Percentiles rank a stretch among this genome's conserved stretches.
phyloP scores from a whole-genome alignment of 2,797 vertebrate species.

The Anguilla megastoma region DNA sequence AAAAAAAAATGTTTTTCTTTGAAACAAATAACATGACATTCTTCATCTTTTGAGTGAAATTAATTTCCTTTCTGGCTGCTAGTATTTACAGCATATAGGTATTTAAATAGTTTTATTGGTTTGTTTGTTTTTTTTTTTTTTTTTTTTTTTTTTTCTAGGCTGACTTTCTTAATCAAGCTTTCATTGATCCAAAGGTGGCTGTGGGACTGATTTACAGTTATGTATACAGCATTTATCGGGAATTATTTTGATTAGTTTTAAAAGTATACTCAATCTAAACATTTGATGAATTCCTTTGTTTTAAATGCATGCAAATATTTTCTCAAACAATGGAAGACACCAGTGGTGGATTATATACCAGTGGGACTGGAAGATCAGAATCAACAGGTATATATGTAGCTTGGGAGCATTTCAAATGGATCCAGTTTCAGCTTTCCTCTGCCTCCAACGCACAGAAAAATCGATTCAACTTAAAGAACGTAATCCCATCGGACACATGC shows the following conservation, averaged over 20 bases:
- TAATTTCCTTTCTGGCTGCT: not conserved
- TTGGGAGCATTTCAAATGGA: slow-evolving; percentile 4
- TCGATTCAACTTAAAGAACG: slow-evolving; percentile 20
- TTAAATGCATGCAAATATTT: not conserved
- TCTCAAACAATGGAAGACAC: not conserved
- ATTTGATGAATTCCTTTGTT: not conserved
- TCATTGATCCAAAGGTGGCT: not conserved
- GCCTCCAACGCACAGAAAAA: slow-evolving; percentile 10
- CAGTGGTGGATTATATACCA: not conserved
- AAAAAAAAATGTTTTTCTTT: not conserved
- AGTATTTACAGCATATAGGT: not conserved
- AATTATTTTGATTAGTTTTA: not conserved
- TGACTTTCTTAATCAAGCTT: not conserved
- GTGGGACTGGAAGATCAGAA: not conserved
- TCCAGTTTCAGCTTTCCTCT: slow-evolving; percentile 11
- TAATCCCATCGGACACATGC: not conserved
- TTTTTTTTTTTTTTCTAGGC: not conserved
- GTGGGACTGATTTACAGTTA: not conserved
- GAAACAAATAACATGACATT: not conserved
- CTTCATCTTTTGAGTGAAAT: not conserved
- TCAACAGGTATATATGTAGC: not conserved
- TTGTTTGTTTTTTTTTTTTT: not conserved
- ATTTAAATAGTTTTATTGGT: not conserved
- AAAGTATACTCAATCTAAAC: not conserved
- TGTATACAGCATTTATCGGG: not conserved